A percentile compares a stretch with the other conserved stretches of the same genome.
These are phyloP conservation scores for Tetranychus cinnabarinus DNA, from an alignment of 1,140 invertebrate genomes.

Conservation along the genomic window DNA sequence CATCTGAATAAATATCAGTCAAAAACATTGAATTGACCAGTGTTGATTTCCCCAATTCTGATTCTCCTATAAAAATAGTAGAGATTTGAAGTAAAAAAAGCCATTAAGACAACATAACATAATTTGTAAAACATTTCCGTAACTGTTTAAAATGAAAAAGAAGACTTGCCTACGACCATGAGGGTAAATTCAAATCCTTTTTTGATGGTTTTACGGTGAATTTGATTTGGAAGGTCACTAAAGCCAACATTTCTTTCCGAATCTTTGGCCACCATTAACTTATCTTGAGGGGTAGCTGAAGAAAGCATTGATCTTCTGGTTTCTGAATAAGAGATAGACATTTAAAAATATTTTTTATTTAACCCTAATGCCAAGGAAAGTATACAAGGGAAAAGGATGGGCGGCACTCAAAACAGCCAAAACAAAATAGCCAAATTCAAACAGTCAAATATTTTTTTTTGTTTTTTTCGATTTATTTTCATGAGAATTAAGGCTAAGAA, in stretches of 20 bases:
- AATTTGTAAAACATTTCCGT: no score
- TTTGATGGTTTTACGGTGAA: constrained; percentile 96
- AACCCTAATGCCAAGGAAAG: no score
- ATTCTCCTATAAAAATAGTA: constrained; percentile 40
- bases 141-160: neutral
- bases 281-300: neutral
- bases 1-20: constrained; percentile 76
- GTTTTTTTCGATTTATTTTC: no score
- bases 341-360: no score
- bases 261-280: constrained; percentile 34
- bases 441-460: no score
- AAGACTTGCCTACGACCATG: constrained; percentile 84
- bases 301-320: neutral
- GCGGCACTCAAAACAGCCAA: no score
- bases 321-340: no score
- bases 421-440: no score
- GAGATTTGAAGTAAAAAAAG: no score
- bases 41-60: constrained; percentile 92
- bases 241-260: constrained; percentile 70
- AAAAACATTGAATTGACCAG: constrained; percentile 99
- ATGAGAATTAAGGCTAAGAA: no score
- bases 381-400: no score
- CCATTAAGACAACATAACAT: no score
- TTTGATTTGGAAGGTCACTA: constrained; percentile 91
- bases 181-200: constrained; percentile 96